Evolutionary conservation across 2,888 invertebrate species (phyloP), one percentile per base, ranked within the genome.

Genomic region (Acleris emargana): DNA sequence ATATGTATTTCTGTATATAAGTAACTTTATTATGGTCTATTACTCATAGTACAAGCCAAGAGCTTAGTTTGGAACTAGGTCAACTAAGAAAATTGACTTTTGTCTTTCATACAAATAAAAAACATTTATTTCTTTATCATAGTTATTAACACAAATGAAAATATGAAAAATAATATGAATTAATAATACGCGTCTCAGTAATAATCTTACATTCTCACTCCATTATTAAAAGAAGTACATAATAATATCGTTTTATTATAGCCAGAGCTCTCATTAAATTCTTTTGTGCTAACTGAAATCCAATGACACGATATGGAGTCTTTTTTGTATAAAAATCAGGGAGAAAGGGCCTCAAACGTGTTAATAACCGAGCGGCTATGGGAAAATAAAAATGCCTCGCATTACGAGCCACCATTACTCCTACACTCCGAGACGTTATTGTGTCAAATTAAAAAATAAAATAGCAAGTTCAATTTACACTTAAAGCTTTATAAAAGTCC

Each of bases 241-340:
- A 77, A 78, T 76, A 79, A 81, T 81, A 79, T 78, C 78, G 69
- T 77, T 78, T 79, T 79, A 81, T 79, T 81, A 80, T 76, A 70
- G 69, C 67, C 75, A 71, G 71, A 64, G 70, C 72, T 74, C 77
- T 80, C 77, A 81, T 82, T 82, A 82, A 79, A 80, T 75, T 75
- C 77, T 71, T 78, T 76, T 76, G 76, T 76, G 38, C 38, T 13
- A 38, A 38, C 38, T 38, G 38, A 38, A 38, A 38, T 38, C 38
- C 38, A 38, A 38, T 13, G 38, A 38, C 38, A 38, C 38, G 13
- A 13, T 38, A 38, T 13, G 38, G 38, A 13, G 38, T 13, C 32
- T 13, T 38, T 38, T 38, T 38, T 38, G 38, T 13, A 13, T 4
- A 38, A 4, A 13, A 38, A 38, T 38, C 13, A 38, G 38, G 13